Conservation (phyloP, 2,797 vertebrate species). For the Myiotriccus ornatus region DNA sequence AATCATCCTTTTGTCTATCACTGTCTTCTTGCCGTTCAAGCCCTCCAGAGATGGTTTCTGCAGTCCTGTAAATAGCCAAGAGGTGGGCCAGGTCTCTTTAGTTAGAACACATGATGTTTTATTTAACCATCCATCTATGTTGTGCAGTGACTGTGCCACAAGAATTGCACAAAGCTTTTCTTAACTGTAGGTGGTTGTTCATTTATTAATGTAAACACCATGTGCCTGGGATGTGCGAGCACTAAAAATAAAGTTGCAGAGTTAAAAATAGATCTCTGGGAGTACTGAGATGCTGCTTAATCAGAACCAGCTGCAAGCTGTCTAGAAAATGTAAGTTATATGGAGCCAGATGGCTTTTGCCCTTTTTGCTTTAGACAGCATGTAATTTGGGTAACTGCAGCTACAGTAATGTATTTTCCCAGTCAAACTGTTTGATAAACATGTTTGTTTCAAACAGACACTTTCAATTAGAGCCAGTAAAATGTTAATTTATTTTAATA, state of each 20-base stretch:
- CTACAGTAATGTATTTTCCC: slow-evolving; percentile 78
- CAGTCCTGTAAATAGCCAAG: neutral
- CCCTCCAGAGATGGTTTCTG: neutral
- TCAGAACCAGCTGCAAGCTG: slow-evolving; percentile 85
- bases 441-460: slow-evolving; percentile 77
- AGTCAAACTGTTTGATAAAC: slow-evolving; percentile 83
- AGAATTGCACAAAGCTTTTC: slow-evolving; percentile 67
- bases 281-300: slow-evolving; percentile 80
- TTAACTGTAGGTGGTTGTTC: slow-evolving; percentile 73
- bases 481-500: slow-evolving; percentile 80
- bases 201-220: slow-evolving; percentile 79
- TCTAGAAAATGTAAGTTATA: slow-evolving; percentile 81
- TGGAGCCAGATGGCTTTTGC: slow-evolving; percentile 83
- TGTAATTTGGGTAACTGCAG: slow-evolving; percentile 79
- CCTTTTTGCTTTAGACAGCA: slow-evolving; percentile 80
- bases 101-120: neutral
- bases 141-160: slow-evolving; percentile 6
- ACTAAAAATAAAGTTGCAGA: slow-evolving; percentile 77
- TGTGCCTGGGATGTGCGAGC: slow-evolving; percentile 75
- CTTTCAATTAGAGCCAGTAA: slow-evolving; percentile 76
- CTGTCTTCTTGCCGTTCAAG: neutral
- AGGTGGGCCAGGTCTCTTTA: neutral
- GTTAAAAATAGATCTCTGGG: slow-evolving; percentile 79
- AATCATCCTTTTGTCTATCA: neutral
- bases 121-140: slow-evolving; percentile 5